phyloP scores from a whole-genome alignment of 2,113 vertebrate species.

The Sigmodon hispidus region DNA sequence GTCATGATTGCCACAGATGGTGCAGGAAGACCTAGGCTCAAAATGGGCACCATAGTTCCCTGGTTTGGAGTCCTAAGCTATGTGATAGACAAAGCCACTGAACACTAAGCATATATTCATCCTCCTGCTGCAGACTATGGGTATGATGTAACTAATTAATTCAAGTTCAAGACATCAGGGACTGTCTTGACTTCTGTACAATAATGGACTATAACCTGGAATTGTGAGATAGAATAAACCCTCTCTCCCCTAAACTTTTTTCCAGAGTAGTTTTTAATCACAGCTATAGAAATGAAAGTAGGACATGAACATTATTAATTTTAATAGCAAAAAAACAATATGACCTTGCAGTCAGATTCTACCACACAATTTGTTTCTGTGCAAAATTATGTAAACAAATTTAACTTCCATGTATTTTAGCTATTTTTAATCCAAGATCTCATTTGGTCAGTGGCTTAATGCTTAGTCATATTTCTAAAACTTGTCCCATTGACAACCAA shows the following conservation, averaged over 20 bases:
- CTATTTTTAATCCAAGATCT: constrained; percentile 36
- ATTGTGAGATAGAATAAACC: background rate
- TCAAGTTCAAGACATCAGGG: background rate
- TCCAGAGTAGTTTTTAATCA: background rate
- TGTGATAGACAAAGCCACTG: background rate
- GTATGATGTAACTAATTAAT: background rate
- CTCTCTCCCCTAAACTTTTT: background rate
- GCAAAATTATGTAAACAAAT: background rate
- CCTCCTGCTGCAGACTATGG: background rate
- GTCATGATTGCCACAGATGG: background rate
- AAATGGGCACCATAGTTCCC: too few species aligned
- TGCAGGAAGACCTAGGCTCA: background rate
- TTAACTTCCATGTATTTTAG: background rate
- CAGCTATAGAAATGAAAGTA: too few species aligned
- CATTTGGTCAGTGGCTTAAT: background rate
- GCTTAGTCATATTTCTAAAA: background rate
- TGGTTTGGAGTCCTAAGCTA: background rate
- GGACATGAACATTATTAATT: background rate
- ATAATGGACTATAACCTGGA: background rate
- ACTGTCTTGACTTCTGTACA: background rate
- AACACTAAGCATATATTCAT: background rate
- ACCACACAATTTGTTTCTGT: background rate
- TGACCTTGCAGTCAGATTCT: background rate
- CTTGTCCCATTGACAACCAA: background rate
- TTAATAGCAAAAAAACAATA: background rate